Percentiles rank a stretch among this genome's conserved stretches.
These are phyloP conservation scores for Myocastor coypus DNA, from an alignment of 2,113 vertebrate species.

Conservation along the genomic window DNA sequence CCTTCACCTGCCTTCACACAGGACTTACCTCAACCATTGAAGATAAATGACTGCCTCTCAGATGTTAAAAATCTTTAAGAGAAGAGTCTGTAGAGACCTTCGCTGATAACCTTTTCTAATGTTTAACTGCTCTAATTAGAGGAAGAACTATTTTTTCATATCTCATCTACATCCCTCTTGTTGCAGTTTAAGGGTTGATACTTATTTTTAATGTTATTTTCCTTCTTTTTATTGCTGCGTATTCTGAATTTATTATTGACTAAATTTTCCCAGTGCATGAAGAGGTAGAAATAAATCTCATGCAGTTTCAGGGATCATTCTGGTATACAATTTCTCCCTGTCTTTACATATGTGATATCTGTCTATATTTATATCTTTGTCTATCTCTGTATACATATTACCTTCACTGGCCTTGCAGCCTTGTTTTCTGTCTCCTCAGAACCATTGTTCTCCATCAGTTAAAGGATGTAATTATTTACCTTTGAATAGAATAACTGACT, in stretches of 20 bases:
- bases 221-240: conserved; percentile 69
- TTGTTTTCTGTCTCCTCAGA: conserved; percentile 12
- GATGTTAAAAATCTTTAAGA: conserved; percentile 60
- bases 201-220: conserved; percentile 81
- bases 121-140: conserved; percentile 77
- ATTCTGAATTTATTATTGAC: conserved; percentile 74
- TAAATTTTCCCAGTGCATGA: conserved; percentile 72
- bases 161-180: conserved; percentile 72
- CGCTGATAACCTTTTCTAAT: conserved; percentile 65
- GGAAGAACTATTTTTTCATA: conserved; percentile 55
- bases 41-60: conserved; percentile 61
- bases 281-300: conserved; percentile 67
- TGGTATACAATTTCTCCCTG: background rate
- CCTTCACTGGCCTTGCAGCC: conserved; percentile 35
- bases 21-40: conserved; percentile 54
- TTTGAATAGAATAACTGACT: conserved; percentile 33
- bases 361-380: background rate
- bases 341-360: no score
- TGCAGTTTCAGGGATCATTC: conserved; percentile 44
- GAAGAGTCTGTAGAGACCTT: conserved; percentile 69
- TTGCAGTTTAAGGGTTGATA: conserved; percentile 72
- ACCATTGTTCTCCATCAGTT: background rate
- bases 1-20: conserved; percentile 24
- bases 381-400: background rate
- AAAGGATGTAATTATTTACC: conserved; percentile 24